A percentile compares a stretch with the other conserved stretches of the same genome.
Evolutionary conservation across 1,140 invertebrate genomes (phyloP).

Genomic region (Frieseomelitta varia): DNA sequence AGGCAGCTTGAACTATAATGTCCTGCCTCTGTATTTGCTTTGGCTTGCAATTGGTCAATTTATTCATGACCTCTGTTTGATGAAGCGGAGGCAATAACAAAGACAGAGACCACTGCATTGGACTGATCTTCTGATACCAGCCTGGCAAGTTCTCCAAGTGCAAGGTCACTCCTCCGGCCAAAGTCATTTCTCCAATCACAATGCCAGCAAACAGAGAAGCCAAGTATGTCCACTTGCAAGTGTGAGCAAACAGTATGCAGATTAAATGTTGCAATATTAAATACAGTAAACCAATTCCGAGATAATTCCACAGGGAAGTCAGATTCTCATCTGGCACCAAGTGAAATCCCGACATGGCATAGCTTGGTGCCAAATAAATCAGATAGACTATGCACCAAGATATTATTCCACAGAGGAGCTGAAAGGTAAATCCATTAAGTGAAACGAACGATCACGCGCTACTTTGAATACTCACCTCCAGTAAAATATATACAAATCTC

Average conservation of each 20-base stretch:
- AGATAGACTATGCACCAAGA: conserved; percentile 88
- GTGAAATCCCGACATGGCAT: conserved; percentile 92
- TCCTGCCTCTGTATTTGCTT: conserved; percentile 89
- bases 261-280: conserved; percentile 88
- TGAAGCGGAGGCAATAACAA: conserved; percentile 87
- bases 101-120: conserved; percentile 89
- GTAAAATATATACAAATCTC: conserved; percentile 89
- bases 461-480: conserved; percentile 84
- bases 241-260: conserved; percentile 86
- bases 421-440: conserved; percentile 58
- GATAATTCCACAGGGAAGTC: conserved; percentile 76
- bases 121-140: conserved; percentile 86
- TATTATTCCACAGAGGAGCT: conserved; percentile 85
- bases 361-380: conserved; percentile 92
- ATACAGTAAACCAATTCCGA: conserved; percentile 87
- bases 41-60: conserved; percentile 77
- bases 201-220: conserved; percentile 84
- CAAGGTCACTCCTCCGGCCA: conserved; percentile 88
- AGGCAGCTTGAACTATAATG: conserved; percentile 90
- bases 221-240: conserved; percentile 84
- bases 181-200: conserved; percentile 84
- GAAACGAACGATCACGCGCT: neutral
- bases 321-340: conserved; percentile 76
- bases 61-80: conserved; percentile 82
- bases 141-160: conserved; percentile 88